Evolutionary conservation across 2,888 invertebrate genomes (phyloP), one percentile per base, ranked within the genome.

Genomic region (Clanis bilineata): DNA sequence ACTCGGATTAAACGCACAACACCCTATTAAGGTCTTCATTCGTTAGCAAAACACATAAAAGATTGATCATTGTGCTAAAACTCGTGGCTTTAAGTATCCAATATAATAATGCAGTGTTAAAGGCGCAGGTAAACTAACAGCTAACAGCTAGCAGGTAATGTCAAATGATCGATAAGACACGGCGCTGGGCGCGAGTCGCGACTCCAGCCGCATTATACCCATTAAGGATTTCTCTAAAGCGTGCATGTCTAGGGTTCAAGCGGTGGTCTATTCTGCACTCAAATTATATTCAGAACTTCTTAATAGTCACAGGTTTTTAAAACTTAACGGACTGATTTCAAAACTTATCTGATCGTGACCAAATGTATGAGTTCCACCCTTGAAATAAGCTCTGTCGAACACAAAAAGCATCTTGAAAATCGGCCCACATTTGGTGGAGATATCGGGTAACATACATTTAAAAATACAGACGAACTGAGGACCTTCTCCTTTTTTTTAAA

Each of bases 181-280:
- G 28, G 41, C 28, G 57, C 44, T 57, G 57, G 36, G 43, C 59
- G 55, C 58, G 60, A 60, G 61, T 64, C 66, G 32, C 32, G 32
- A 32, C 55, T 58, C 56, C 39, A 63, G 65, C 59, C 65, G 32
- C 68, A 58, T 69, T 68, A 67, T 64, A 62, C 62, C 71, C 69
- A 71, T 72, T 74, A 72, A 64, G 63, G 67, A 60, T 66, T 64
- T 62, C 63, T 64, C 64, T 60, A 58, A 65, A 70, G 64, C 70
- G 67, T 63, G 66, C 70, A 64, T 67, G 67, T 62, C 65, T 68
- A 64, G 62, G 62, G 66, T 70, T 66, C 66, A 23, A 66, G 61
- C 67, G 66, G 36, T 54, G 76, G 70, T 58, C 6, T 45, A 72
- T 72, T 71, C 71, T 66, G 61, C 22, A 57, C 22, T 47, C 15